These are phyloP conservation scores for Choristoneura fumiferana DNA, from an alignment of 1,140 invertebrate genomes.

Conservation along the genomic window DNA sequence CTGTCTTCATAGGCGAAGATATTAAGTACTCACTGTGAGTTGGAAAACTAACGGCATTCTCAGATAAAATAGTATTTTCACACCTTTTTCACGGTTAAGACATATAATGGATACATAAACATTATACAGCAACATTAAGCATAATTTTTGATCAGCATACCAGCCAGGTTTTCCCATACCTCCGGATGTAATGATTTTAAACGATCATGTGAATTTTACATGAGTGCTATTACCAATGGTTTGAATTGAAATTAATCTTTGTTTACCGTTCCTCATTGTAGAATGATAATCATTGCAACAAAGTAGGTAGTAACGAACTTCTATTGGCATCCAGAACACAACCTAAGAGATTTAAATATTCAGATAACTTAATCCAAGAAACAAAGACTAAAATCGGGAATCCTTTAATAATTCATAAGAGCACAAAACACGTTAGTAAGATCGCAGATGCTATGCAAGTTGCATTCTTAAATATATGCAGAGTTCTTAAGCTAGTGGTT, in stretches of 20 bases:
- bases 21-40: too few relatives aligned
- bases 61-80: not conserved
- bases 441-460: constrained; percentile 9
- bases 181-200: constrained; percentile 2
- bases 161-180: not conserved
- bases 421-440: not conserved
- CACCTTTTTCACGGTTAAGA: constrained; percentile 7
- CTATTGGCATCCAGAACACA: not conserved
- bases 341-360: not conserved
- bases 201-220: not conserved
- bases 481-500: not conserved
- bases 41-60: too few relatives aligned
- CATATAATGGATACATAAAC: not conserved
- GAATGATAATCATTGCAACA: too few relatives aligned
- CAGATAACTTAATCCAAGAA: not conserved
- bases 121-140: not conserved
- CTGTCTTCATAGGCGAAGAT: too few relatives aligned
- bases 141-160: constrained; percentile 6
- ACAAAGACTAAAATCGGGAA: not conserved
- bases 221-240: not conserved
- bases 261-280: too few relatives aligned
- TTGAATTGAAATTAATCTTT: too few relatives aligned
- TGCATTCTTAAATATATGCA: constrained; percentile 21
- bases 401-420: constrained; percentile 21
- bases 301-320: too few relatives aligned